Base-by-base conservation (phyloP, 1,140 invertebrate genomes). In the Pygmarrhopalites habei region DNA sequence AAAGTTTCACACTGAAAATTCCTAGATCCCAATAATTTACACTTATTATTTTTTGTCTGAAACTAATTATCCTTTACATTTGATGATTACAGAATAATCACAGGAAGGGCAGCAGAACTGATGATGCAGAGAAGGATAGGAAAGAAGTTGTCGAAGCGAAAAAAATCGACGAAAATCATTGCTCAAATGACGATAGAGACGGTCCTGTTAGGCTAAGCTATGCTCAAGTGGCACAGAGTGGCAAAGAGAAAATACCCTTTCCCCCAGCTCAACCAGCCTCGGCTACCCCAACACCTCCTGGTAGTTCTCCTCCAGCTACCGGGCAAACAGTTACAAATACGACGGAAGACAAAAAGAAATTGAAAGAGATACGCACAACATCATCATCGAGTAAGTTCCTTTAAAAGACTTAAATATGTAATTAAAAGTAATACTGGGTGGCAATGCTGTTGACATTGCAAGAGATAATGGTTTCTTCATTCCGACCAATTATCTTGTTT, bases 181-280 rank as follows among this genome's bases (percentile, higher is more conserved):
- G 68, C 66, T 68, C 66, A 65, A 68, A 49, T 66, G 60, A 65
- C 10, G 62, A 65, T 47, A 53, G 52, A 17, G 60, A 66, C n/a
- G 64, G 64, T 21, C 72, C 74, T 47, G 72, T 71, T 55, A 74
- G 84, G 75, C 81, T 88, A 73, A 89, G 87, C 75, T 90, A 89
- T 80, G 87, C 87, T 70, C 87, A 89, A 80, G 87, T 89, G 74
- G 87, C 87, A 72, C 84, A 86, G 46, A 60, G 56, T 35, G 52
- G 64, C n/a, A 69, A 69, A 47, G 67, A 69, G n/a, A 65, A 60
- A 41, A 19, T 23, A 32, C 3, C 58, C 2, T 1, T 17, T 28
- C 1, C 26, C n/a, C 41, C 43, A 57, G 44, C 53, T 26, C 17
- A 39, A 23, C 44, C n/a, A 60, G 26, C 15, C n/a, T 44, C 43